Evolutionary conservation across 2,113 vertebrate species (phyloP), one percentile per base, ranked within the genome.

Genomic region (Xiphophorus couchianus): DNA sequence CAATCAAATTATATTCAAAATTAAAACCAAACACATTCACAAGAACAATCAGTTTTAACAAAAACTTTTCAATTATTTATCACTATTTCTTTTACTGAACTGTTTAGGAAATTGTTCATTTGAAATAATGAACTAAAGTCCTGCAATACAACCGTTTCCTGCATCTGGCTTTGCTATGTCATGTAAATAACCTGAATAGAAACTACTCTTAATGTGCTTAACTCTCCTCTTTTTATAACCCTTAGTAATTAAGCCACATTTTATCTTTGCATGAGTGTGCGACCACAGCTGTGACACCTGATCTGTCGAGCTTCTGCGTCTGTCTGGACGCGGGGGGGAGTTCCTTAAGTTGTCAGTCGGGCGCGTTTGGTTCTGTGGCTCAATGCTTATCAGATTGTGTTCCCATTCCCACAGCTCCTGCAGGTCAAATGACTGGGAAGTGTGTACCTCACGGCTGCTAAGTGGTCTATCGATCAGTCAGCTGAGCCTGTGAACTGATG

Each of bases 301-400:
- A 65, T 74, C 54, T 64, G 19, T 51, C 60, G 33, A 81, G 29
- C 13, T 17, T 77, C 37, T 42, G 69, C 37, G 51, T 66, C 60
- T 70, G 63, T 82, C 71, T 1, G 15, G 51, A 37, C 71, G 58
- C 30, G 62, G 9, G 6, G 74, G 77, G 85, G 71, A 84, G 80
- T 84, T 88, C 78, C 83, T 89, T 77, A 31, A 69, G 54, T 62
- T 64, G 63, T 65, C 35, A 54, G 74, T 82, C 63, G 35, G 7
- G 79, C 77, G 76, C 44, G 19, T 67, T 69, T 69, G 42, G 76
- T 64, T 82, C 15, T 35, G 62, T 19, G 0, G 11, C 30, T 73
- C 78, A 2, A 92, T 91, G 84, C 79, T 92, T 82, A 92, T 91
- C 86, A 71, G 86, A 90, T 91, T 89, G 76, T 14, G 44, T 68